Evolutionary conservation across 2,113 vertebrate genomes (phyloP), one percentile per base, ranked within the genome.

Genomic region (Brachypteracias leptosomus): DNA sequence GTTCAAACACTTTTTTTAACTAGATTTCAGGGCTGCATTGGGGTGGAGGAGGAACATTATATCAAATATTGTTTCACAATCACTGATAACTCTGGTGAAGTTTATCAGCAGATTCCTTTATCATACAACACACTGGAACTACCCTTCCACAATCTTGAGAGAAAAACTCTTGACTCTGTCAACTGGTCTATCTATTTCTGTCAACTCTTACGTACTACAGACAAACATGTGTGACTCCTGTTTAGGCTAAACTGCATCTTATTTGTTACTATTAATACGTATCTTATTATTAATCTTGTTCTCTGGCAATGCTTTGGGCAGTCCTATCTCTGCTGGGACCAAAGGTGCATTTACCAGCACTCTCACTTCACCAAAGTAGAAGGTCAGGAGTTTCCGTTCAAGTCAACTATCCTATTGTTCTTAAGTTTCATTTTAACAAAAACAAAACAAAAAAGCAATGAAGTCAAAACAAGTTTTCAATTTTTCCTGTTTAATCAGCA

Each of bases 61-160:
- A n/a, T 42, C 20, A 77, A 78, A 52, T 38, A 73, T 6, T 63
- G n/a, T 61, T 75, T 52, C 31, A 40, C 31, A 36, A 15, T 15
- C 1, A 2, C 36, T 54, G 13, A 31, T 15, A 33, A n/a, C 6
- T 42, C 49, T 7, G 9, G 17, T 54, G 19, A 82, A 40, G 59
- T 31, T 74, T 63, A 54, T 31, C 51, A 61, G 31, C 2, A 2
- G 9, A 44, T 67, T 54, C 42, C 52, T 46, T 12, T 13, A 68
- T 22, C 16, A 4, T 4, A 16, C 13, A 79, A 51, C 0, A 0
- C 36, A 24, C 51, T 25, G 22, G 21, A 89, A 51, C 13, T 16
- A 78, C 36, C 33, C 25, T 67, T 54, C 21, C 74, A 46, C 38
- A 59, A 18, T 16, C 33, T 63, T 0, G 0, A 26, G 13, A 78